These are phyloP conservation scores for Cordilura impudica DNA, from an alignment of 2,888 invertebrate species.

Conservation along the genomic window DNA sequence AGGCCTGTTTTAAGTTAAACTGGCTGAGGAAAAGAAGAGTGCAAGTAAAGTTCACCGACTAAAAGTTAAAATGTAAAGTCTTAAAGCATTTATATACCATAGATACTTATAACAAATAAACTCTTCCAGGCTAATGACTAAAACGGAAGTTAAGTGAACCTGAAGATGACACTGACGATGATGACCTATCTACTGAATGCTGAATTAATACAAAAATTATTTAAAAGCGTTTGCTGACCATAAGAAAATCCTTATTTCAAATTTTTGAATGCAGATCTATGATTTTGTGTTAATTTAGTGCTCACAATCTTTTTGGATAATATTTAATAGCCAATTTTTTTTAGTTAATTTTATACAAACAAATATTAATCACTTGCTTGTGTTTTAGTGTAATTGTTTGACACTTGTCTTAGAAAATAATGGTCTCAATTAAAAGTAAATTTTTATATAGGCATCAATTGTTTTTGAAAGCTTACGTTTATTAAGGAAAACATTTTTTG, in stretches of 20 bases:
- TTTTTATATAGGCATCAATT: no score
- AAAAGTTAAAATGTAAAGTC: slow-evolving; percentile 76
- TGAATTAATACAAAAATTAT: background rate
- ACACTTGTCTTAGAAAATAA: background rate
- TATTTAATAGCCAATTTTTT: background rate
- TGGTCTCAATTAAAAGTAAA: no score
- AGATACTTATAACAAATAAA: background rate
- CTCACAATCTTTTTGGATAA: background rate
- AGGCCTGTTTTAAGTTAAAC: slow-evolving; percentile 76
- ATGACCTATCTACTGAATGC: slow-evolving; percentile 57
- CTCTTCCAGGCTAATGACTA: slow-evolving; percentile 75
- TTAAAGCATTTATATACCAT: background rate
- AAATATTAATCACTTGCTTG: background rate
- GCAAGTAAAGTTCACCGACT: slow-evolving; percentile 72
- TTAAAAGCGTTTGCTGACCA: no score
- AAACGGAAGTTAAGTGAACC: slow-evolving; percentile 76
- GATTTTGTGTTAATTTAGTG: no score
- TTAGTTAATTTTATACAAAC: background rate
- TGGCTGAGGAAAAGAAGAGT: slow-evolving; percentile 73
- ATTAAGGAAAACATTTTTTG: no score
- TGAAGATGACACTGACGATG: slow-evolving; percentile 72
- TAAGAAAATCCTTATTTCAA: no score
- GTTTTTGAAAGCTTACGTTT: no score
- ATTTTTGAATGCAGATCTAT: no score
- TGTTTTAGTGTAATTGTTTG: background rate